phyloP scores from a whole-genome alignment of 2,888 invertebrate species.

The Petrophora chlorosata region DNA sequence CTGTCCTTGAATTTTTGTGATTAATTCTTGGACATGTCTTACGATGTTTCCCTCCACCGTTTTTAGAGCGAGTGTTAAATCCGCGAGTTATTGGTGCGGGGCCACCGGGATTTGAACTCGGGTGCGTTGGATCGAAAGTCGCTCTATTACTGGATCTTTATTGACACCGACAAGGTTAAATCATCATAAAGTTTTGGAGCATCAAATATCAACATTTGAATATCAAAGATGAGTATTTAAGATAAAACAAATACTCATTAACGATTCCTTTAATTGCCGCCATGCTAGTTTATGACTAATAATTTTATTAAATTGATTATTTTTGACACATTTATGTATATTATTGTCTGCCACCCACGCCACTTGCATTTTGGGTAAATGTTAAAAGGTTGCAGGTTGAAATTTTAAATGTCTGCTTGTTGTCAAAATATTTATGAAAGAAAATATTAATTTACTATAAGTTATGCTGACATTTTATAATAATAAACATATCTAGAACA shows the following conservation, averaged over 20 bases:
- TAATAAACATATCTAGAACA: too few species aligned
- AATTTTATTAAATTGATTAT: slow-evolving; percentile 20
- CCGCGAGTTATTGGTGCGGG: too few species aligned
- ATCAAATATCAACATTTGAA: slow-evolving; percentile 15
- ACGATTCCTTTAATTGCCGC: slow-evolving; percentile 20
- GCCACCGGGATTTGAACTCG: too few species aligned
- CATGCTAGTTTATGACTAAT: slow-evolving; percentile 26
- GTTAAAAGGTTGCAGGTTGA: slow-evolving; percentile 17
- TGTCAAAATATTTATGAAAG: too few species aligned
- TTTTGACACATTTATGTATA: slow-evolving; percentile 26
- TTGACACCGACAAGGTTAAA: slow-evolving; percentile 5
- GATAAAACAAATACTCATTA: slow-evolving; percentile 19
- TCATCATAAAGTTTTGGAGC: slow-evolving; percentile 3
- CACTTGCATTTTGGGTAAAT: slow-evolving; percentile 13
- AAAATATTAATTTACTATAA: too few species aligned
- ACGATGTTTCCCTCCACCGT: too few species aligned
- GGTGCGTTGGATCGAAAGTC: too few species aligned
- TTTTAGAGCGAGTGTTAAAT: too few species aligned
- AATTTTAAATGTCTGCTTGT: background rate
- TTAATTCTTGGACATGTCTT: too few species aligned
- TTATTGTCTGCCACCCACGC: slow-evolving; percentile 21
- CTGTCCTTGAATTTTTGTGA: too few species aligned
- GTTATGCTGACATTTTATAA: too few species aligned
- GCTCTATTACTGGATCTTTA: background rate
- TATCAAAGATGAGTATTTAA: slow-evolving; percentile 16